Evolutionary conservation across 2,113 vertebrate genomes (phyloP).

Genomic region (Salvelinus namaycush): DNA sequence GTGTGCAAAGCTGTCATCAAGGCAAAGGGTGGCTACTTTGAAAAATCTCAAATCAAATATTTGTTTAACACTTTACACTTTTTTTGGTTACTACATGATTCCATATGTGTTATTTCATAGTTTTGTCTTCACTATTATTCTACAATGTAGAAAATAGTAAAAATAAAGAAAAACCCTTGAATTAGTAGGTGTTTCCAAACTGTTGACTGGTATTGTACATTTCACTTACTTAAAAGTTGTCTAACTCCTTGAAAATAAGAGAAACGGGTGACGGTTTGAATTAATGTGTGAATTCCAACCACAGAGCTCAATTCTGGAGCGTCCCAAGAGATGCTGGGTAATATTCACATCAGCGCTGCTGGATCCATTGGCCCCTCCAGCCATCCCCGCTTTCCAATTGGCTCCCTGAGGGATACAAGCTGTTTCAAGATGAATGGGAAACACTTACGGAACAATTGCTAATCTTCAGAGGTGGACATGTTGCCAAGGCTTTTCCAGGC

Average conservation of each 20-base stretch:
- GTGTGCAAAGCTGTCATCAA: too few relatives aligned
- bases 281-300: conserved; percentile 3
- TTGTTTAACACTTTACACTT: too few relatives aligned
- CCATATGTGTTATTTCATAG: too few relatives aligned
- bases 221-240: not conserved
- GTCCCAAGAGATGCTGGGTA: conserved; percentile 1
- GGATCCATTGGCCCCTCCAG: not conserved
- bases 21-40: too few relatives aligned
- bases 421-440: conserved; percentile 43
- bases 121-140: too few relatives aligned
- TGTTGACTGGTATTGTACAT: not conserved
- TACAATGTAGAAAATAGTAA: too few relatives aligned
- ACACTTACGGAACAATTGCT: conserved; percentile 44
- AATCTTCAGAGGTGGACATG: conserved; percentile 33
- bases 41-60: too few relatives aligned
- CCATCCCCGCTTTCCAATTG: conserved; percentile 26
- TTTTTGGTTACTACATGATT: too few relatives aligned
- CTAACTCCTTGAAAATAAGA: not conserved
- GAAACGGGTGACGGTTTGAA: not conserved
- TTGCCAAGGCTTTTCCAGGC: conserved; percentile 35
- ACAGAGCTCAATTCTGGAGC: not conserved
- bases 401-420: conserved; percentile 24
- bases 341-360: conserved; percentile 10
- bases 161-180: too few relatives aligned
- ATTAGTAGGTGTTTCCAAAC: too few relatives aligned